These are phyloP conservation scores for Micronycteris hirsuta DNA, from an alignment of 2,113 vertebrate species.

Conservation along the genomic window DNA sequence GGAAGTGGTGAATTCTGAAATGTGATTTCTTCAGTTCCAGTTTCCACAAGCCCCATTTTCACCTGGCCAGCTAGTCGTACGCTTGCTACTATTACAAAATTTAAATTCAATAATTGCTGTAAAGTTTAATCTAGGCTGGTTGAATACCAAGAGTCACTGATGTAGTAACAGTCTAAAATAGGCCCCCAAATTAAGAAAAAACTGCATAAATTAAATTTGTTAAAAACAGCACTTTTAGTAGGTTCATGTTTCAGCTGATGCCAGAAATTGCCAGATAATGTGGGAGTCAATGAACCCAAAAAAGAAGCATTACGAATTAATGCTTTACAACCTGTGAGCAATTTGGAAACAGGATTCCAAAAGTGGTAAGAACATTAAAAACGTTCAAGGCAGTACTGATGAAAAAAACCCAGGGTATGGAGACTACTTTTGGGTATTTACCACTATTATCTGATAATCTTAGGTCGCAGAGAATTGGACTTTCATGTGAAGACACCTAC, in stretches of 20 bases:
- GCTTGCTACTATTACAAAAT: not conserved
- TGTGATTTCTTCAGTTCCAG: not conserved
- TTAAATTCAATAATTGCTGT: not conserved
- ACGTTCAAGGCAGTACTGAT: not conserved
- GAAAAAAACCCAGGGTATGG: not conserved
- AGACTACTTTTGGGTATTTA: not conserved
- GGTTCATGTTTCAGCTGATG: not conserved
- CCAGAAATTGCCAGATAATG: not conserved
- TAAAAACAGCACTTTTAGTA: slow-evolving; percentile 23
- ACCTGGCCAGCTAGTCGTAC: not conserved
- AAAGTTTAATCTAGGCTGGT: not conserved
- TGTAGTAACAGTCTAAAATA: not conserved
- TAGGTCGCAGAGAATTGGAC: not conserved
- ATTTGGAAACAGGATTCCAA: slow-evolving; percentile 39
- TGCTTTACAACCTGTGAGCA: slow-evolving; percentile 44
- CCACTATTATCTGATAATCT: not conserved
- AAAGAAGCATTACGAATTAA: slow-evolving; percentile 45
- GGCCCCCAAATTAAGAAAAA: slow-evolving; percentile 23
- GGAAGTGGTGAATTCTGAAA: not conserved
- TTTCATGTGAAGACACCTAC: not conserved
- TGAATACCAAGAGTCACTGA: slow-evolving; percentile 13
- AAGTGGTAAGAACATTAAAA: slow-evolving; percentile 8
- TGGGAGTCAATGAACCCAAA: slow-evolving; percentile 21
- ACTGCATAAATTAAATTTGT: slow-evolving; percentile 16
- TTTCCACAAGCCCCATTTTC: not conserved